phyloP scores from a whole-genome alignment of 2,888 invertebrate genomes.

The Tineola bisselliella region DNA sequence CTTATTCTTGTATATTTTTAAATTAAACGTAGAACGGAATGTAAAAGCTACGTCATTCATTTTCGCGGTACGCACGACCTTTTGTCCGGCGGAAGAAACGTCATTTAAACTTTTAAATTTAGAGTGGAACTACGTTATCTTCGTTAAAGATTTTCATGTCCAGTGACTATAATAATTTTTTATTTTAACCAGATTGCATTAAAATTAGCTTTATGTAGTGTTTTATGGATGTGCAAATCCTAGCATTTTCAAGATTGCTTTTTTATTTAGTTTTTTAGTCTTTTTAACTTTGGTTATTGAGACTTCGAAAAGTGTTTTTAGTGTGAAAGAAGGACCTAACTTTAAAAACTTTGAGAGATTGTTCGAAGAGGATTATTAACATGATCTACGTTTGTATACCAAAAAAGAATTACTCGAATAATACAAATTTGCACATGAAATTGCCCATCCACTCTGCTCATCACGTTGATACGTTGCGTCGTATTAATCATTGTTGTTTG shows the following conservation, averaged over 20 bases:
- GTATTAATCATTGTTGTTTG: conserved; percentile 35
- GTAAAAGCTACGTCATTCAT: background rate
- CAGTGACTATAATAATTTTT: background rate
- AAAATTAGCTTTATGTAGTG: background rate
- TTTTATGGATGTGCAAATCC: background rate
- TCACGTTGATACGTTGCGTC: conserved; percentile 33
- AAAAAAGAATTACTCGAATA: conserved; percentile 29
- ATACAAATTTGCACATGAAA: conserved; percentile 22
- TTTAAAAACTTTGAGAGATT: background rate
- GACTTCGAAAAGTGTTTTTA: conserved; percentile 25
- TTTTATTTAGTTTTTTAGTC: conserved; percentile 26
- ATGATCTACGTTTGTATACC: conserved; percentile 44
- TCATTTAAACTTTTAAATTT: background rate
- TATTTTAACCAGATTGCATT: background rate
- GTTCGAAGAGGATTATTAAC: conserved; percentile 25
- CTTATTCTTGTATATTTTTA: background rate
- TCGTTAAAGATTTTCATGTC: background rate
- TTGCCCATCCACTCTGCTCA: conserved; percentile 19
- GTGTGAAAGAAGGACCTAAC: background rate
- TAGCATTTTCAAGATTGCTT: background rate
- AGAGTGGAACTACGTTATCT: background rate
- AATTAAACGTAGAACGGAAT: background rate
- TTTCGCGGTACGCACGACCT: background rate
- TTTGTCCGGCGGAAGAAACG: background rate
- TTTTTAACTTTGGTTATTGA: conserved; percentile 32